A percentile compares a stretch with the other conserved stretches of the same genome.
phyloP scores from a whole-genome alignment of 2,797 vertebrate species.

The Microctenopoma lineatum region DNA sequence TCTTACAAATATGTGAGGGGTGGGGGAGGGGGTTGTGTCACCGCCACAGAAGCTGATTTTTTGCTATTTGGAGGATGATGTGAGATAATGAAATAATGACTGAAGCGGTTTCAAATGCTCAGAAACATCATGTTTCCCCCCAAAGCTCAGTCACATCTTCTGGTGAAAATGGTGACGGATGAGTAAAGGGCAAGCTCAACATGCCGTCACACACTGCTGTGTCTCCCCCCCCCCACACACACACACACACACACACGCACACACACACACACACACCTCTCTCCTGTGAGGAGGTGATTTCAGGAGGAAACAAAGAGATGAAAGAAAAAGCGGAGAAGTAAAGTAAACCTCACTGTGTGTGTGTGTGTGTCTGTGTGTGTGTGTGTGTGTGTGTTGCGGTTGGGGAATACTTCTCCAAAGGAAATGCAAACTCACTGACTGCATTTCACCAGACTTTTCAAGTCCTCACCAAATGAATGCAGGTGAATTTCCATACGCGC shows the following conservation, averaged over 20 bases:
- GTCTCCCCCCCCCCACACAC: too few relatives aligned
- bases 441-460: slow-evolving; percentile 45
- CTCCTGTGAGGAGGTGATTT: too few relatives aligned
- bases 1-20: too few relatives aligned
- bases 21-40: too few relatives aligned
- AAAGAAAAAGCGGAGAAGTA: neutral
- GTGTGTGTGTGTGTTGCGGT: neutral
- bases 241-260: too few relatives aligned
- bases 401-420: neutral
- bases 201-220: slow-evolving; percentile 13
- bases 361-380: neutral
- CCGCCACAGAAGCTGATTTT: too few relatives aligned
- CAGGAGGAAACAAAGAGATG: too few relatives aligned
- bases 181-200: slow-evolving; percentile 78
- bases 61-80: too few relatives aligned
- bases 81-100: neutral
- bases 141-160: slow-evolving; percentile 63
- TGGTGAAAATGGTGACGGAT: slow-evolving; percentile 64
- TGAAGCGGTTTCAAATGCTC: slow-evolving; percentile 40
- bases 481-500: slow-evolving; percentile 11
- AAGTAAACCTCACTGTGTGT: slow-evolving; percentile 20
- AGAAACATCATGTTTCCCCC: slow-evolving; percentile 28
- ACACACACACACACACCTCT: too few relatives aligned
- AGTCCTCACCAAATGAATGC: slow-evolving; percentile 17
- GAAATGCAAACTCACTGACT: slow-evolving; percentile 61